phyloP scores from a whole-genome alignment of 2,113 vertebrate species.

The Mustela nigripes region DNA sequence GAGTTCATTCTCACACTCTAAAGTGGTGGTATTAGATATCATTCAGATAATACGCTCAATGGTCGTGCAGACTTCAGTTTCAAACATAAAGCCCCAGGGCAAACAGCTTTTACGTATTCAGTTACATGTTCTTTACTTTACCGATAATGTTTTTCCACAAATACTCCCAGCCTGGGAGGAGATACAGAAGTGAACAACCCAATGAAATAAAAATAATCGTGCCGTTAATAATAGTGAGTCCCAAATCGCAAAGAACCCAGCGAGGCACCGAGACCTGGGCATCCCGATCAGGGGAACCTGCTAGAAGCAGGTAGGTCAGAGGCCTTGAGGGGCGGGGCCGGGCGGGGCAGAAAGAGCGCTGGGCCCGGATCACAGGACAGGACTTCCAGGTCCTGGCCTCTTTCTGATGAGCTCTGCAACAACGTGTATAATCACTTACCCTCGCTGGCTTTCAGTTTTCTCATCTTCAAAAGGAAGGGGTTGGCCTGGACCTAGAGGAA shows the following conservation, averaged over 20 bases:
- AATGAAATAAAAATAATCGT: constrained; percentile 78
- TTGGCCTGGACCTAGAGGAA: constrained; percentile 16
- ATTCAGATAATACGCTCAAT: constrained; percentile 86
- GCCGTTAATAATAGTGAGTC: constrained; percentile 40
- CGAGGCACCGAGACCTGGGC: neutral
- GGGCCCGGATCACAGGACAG: neutral
- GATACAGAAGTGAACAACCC: constrained; percentile 26
- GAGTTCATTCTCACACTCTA: constrained; percentile 86
- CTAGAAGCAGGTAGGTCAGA: neutral
- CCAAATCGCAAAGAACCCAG: constrained; percentile 30
- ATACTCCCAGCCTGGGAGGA: constrained; percentile 64
- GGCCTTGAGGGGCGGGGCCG: neutral
- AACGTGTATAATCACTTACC: constrained; percentile 47
- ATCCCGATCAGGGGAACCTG: neutral
- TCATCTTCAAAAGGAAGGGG: constrained; percentile 48
- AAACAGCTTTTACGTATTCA: constrained; percentile 86
- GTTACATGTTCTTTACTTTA: constrained; percentile 85
- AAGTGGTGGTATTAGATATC: constrained; percentile 88
- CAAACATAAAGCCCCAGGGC: constrained; percentile 81
- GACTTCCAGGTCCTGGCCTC: neutral
- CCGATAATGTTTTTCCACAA: constrained; percentile 86
- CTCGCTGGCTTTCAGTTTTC: constrained; percentile 2
- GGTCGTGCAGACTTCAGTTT: constrained; percentile 82
- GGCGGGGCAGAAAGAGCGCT: neutral
- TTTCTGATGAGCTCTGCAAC: neutral